Conservation (phyloP, 2,888 invertebrate species). For the Cotesia congregata region DNA sequence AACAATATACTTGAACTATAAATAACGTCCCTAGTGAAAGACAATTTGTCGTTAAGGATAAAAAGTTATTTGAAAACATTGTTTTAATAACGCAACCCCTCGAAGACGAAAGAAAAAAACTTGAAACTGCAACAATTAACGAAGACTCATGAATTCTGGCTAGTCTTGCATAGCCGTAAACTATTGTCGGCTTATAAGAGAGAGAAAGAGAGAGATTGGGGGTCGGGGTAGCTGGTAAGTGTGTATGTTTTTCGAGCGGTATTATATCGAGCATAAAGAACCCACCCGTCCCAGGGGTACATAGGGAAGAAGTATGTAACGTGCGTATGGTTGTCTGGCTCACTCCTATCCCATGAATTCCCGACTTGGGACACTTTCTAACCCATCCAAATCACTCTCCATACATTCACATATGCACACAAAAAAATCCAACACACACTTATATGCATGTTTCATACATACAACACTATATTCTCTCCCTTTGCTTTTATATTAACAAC, state of each 20-base stretch:
- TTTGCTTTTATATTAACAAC: constrained; percentile 33
- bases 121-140: not conserved
- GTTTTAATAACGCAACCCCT: not conserved
- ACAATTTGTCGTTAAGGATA: no score
- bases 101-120: not conserved
- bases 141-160: not conserved
- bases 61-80: no score
- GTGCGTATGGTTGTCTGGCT: constrained; percentile 64
- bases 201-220: constrained; percentile 48
- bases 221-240: constrained; percentile 56
- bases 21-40: no score
- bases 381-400: constrained; percentile 44
- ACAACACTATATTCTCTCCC: constrained; percentile 40
- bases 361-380: constrained; percentile 28
- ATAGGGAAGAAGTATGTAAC: constrained; percentile 35
- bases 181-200: constrained; percentile 35
- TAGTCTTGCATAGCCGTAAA: constrained; percentile 25
- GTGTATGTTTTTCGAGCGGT: constrained; percentile 71
- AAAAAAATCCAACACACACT: no score
- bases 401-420: constrained; percentile 43
- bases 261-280: constrained; percentile 71
- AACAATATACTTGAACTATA: no score
- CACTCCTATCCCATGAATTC: constrained; percentile 46
- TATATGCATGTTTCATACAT: not conserved
- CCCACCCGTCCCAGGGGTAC: constrained; percentile 67